Conservation (phyloP, 2,797 vertebrate genomes). For the Rhyacichthys aspro region DNA sequence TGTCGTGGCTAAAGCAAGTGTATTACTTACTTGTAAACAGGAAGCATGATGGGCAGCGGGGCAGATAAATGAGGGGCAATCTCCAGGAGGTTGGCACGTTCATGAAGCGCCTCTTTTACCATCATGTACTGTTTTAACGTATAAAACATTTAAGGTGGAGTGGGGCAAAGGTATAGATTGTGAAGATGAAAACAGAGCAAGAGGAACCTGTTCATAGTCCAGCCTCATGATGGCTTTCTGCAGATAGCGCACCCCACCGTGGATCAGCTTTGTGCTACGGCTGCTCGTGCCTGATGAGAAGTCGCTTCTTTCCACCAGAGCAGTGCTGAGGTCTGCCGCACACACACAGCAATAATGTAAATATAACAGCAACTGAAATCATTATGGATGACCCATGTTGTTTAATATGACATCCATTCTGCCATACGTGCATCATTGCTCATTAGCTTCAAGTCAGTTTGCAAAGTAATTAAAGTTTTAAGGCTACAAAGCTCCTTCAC, state of each 20-base stretch:
- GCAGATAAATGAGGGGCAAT: constrained; percentile 95
- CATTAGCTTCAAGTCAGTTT: too few species aligned
- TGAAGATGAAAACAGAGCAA: not conserved
- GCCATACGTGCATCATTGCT: too few species aligned
- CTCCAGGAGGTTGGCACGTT: constrained; percentile 92
- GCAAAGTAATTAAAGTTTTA: too few species aligned
- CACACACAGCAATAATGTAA: not conserved
- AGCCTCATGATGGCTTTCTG: constrained; percentile 97
- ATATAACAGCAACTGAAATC: too few species aligned
- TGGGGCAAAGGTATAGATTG: not conserved
- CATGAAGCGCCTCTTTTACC: constrained; percentile 96
- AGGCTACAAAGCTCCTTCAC: too few species aligned
- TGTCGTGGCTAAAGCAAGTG: too few species aligned
- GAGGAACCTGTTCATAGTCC: constrained; percentile 92
- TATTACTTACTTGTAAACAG: constrained; percentile 92
- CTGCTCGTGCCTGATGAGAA: constrained; percentile 98
- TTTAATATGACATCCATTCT: too few species aligned
- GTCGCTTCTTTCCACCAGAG: constrained; percentile 93
- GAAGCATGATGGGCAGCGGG: constrained; percentile 96
- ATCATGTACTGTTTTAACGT: constrained; percentile 87
- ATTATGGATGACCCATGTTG: too few species aligned
- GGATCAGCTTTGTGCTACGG: constrained; percentile 97
- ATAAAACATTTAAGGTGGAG: fast-evolving
- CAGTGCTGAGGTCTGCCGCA: constrained; percentile 91
- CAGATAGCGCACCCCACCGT: constrained; percentile 96